Evolutionary conservation across 2,888 invertebrate species (phyloP).

Genomic region (Epinotia nisella): DNA sequence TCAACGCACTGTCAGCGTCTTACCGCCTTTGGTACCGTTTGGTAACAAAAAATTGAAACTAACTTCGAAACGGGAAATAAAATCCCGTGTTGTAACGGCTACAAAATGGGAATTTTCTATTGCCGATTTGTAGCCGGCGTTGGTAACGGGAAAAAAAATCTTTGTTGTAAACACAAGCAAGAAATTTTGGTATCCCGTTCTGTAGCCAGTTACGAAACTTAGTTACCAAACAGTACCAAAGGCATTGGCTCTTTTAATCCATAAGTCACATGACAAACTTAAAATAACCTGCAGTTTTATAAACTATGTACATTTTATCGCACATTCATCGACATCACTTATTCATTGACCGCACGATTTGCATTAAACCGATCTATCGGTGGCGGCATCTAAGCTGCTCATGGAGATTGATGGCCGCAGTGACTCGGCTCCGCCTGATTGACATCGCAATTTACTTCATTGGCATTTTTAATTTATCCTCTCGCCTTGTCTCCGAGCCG

Average conservation of each 20-base stretch:
- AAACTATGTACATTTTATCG: slow-evolving; percentile 1
- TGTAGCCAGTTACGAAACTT: no score
- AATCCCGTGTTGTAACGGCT: not conserved
- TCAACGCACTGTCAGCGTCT: no score
- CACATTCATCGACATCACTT: slow-evolving; percentile 14
- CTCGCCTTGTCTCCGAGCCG: slow-evolving; percentile 56
- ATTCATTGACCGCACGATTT: slow-evolving; percentile 32
- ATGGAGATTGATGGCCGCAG: slow-evolving; percentile 77
- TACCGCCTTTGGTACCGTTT: no score
- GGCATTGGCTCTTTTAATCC: no score
- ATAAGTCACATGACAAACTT: no score
- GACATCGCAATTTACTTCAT: slow-evolving; percentile 80
- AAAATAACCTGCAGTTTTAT: not conserved
- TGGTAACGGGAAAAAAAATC: not conserved
- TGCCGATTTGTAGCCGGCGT: not conserved
- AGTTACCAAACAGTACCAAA: no score
- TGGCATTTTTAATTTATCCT: slow-evolving; percentile 78
- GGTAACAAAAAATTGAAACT: no score
- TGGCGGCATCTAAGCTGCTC: slow-evolving; percentile 52
- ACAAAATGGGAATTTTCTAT: not conserved
- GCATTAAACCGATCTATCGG: slow-evolving; percentile 42
- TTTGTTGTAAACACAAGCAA: no score
- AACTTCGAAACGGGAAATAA: not conserved
- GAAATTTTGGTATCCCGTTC: no score
- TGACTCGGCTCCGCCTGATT: slow-evolving; percentile 73